Percentiles rank a stretch among this genome's conserved stretches.
These are phyloP conservation scores for Drosophila sulfurigaster DNA, from an alignment of 1,140 invertebrate genomes.

Conservation along the genomic window DNA sequence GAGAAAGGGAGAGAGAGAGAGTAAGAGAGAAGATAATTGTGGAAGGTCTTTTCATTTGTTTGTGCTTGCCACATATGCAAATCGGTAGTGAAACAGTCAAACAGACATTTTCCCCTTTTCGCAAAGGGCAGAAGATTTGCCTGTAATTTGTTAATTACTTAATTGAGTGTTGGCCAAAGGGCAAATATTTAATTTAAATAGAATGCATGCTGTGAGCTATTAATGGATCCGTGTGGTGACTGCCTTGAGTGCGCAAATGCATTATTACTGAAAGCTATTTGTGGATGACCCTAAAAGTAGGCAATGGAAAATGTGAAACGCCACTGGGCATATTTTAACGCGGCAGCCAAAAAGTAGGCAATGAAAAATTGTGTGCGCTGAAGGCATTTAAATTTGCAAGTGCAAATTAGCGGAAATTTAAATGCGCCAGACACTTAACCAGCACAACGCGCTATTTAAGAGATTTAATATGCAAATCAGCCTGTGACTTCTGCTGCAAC, in stretches of 20 bases:
- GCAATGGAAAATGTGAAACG: not conserved
- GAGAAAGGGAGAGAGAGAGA: not conserved
- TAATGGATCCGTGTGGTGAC: not conserved
- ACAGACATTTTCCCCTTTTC: constrained; percentile 10
- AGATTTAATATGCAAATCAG: constrained; percentile 31
- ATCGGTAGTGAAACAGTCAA: constrained; percentile 37
- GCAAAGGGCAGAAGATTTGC: constrained; percentile 27
- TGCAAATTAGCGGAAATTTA: not conserved
- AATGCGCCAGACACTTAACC: not conserved
- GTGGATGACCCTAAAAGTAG: not conserved
- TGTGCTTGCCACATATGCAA: constrained; percentile 64
- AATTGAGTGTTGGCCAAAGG: constrained; percentile 72
- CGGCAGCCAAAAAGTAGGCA: constrained; percentile 27
- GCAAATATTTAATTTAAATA: constrained; percentile 63
- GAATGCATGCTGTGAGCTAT: constrained; percentile 12
- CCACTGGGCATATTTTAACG: not conserved
- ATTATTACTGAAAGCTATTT: not conserved
- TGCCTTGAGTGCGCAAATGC: not conserved
- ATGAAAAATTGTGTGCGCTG: not conserved
- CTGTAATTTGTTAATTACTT: constrained; percentile 77
- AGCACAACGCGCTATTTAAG: not conserved
- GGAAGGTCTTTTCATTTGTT: constrained; percentile 46
- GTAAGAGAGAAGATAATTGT: constrained; percentile 12
- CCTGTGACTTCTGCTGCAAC: not conserved
- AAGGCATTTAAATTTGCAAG: not conserved